Evolutionary conservation across 2,797 vertebrate species (phyloP), one percentile per base, ranked within the genome.

Genomic region (Sardinella longiceps): DNA sequence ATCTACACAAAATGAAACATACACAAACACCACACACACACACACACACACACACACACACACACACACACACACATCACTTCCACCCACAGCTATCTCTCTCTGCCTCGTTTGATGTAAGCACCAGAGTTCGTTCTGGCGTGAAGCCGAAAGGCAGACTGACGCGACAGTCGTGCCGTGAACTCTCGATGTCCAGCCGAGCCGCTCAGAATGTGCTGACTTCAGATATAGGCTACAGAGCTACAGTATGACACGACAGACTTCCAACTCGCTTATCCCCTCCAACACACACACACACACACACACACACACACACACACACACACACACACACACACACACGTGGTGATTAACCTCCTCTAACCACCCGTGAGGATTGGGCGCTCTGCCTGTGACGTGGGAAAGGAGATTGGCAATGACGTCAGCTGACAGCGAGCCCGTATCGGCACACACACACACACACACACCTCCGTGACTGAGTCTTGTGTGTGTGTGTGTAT

Each of bases 251-350:
- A n/a, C 56, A 25, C 56, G 3, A 60, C 56, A 10, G 1, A 60
- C 25, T 60, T 60, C 56, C 56, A n/a, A 25, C 56, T 9, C n/a
- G 56, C n/a, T 60, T 60, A 60, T 60, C 56, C 56, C 56, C n/a
- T n/a, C 5, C 18, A 23, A 20, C 53, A 56, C 53, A 51, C 48
- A 50, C 48, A 50, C 10, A 12, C 48, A 50, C 48, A 50, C 51
- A 53, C 51, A n/a, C 56, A n/a, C 53, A 58, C 53, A 58, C 53
- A 58, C 53, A 58, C 53, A 58, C 53, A 58, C 53, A 58, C 53
- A n/a, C 53, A 60, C n/a, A 60, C 56, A 60, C 56, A 60, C 56
- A 25, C 56, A 2, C 43, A 3, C n/a, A 60, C 6, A 10, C 56
- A 25, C 2, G 51, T n/a, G 23, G 56, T 60, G 23, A 60, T 60